Conservation (phyloP, 2,113 vertebrate species). For the Vimba vimba region DNA sequence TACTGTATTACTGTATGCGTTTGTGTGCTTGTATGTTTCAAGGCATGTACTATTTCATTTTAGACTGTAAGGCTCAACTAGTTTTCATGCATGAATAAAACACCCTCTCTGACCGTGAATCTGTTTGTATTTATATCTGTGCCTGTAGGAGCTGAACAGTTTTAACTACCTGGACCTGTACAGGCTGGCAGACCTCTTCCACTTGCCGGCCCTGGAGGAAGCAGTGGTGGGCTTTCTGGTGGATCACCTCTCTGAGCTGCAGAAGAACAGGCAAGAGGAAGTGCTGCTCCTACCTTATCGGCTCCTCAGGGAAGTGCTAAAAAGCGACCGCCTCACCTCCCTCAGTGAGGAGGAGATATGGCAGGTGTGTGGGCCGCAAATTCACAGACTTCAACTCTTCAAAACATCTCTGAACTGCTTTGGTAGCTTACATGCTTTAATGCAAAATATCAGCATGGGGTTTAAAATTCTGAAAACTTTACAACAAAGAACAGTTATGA, state of each 20-base stretch:
- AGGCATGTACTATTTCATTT: not conserved
- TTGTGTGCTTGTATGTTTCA: not conserved
- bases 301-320: constrained; percentile 93
- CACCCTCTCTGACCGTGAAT: not conserved
- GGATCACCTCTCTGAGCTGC: constrained; percentile 92
- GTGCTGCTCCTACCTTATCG: constrained; percentile 89
- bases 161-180: constrained; percentile 98
- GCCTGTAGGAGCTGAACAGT: constrained; percentile 90
- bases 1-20: constrained; percentile 10
- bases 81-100: constrained; percentile 6
- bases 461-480: constrained; percentile 3
- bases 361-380: constrained; percentile 78
- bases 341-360: constrained; percentile 96
- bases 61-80: not conserved
- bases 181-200: constrained; percentile 95
- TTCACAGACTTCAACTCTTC: not conserved
- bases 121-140: constrained; percentile 25
- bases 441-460: constrained; percentile 8
- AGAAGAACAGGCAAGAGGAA: constrained; percentile 88
- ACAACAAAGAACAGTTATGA: not conserved
- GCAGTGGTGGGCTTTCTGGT: constrained; percentile 95
- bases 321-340: constrained; percentile 95
- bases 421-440: not conserved
- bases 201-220: constrained; percentile 92
- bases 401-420: not conserved